A percentile compares a stretch with the other conserved stretches of the same genome.
Conservation (phyloP, 2,113 vertebrate species). For the Melanostigma gelatinosum region DNA sequence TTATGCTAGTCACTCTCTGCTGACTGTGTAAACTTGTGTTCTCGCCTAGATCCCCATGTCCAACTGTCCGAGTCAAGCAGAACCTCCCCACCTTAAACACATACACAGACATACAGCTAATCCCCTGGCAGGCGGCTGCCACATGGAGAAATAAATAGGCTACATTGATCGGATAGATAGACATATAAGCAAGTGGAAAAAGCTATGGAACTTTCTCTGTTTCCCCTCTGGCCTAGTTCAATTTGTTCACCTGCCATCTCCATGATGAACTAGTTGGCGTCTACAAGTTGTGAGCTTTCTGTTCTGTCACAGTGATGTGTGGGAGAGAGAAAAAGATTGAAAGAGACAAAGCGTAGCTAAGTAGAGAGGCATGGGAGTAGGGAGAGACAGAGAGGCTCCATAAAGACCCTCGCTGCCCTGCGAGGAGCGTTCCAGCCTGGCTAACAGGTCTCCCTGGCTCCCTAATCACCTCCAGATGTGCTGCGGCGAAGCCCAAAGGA, state of each 20-base stretch:
- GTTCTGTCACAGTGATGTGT: conserved; percentile 15
- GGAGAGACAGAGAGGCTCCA: conserved; percentile 64
- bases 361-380: conserved; percentile 6
- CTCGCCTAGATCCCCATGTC: conserved; percentile 49
- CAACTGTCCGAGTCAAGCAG: conserved; percentile 44
- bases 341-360: conserved; percentile 25
- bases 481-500: conserved; percentile 67
- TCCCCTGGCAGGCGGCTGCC: conserved; percentile 33
- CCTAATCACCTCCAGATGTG: conserved; percentile 83
- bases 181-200: conserved; percentile 43
- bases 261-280: conserved; percentile 16
- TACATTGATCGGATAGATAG: conserved; percentile 41
- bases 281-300: conserved; percentile 32
- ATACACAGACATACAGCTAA: conserved; percentile 59
- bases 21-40: conserved; percentile 55
- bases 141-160: conserved; percentile 53
- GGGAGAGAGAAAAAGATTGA: conserved; percentile 11
- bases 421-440: conserved; percentile 60
- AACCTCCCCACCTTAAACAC: conserved; percentile 59
- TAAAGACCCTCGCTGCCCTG: conserved; percentile 50
- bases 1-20: conserved; percentile 33
- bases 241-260: conserved; percentile 44
- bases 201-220: conserved; percentile 24
- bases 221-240: conserved; percentile 36
- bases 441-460: conserved; percentile 75